A percentile compares a stretch with the other conserved stretches of the same genome.
These are phyloP conservation scores for Corythaeola cristata DNA, from an alignment of 2,113 vertebrate genomes.

Conservation along the genomic window DNA sequence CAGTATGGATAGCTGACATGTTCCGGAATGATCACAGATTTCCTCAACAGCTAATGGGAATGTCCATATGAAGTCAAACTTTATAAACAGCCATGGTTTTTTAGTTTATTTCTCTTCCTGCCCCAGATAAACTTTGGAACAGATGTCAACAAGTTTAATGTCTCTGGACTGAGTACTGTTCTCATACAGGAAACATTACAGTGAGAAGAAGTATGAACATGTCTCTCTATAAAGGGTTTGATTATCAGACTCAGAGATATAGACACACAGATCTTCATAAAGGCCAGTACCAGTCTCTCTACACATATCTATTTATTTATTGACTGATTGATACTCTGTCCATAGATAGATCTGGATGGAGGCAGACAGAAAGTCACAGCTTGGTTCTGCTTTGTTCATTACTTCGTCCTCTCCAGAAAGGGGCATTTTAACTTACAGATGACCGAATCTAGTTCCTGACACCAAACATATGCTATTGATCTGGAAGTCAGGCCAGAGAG, in stretches of 20 bases:
- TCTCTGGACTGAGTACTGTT: not conserved
- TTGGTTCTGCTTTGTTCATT: not conserved
- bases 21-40: not conserved
- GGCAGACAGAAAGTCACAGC: not conserved
- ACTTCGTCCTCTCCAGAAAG: not conserved
- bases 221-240: not conserved
- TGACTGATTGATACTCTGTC: not conserved
- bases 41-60: not conserved
- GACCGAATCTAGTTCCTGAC: not conserved
- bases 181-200: not conserved
- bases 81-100: not conserved
- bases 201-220: not conserved
- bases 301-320: not conserved
- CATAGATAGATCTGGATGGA: not conserved
- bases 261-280: not conserved
- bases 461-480: not conserved
- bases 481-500: not conserved
- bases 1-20: not conserved
- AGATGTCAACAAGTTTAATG: not conserved
- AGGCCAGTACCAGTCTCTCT: not conserved
- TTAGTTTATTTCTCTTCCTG: not conserved
- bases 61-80: not conserved
- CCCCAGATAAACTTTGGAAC: not conserved
- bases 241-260: not conserved
- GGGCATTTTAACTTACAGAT: not conserved